These are phyloP conservation scores for Ctenochaetus hawaiiensis DNA, from an alignment of 2,797 vertebrate genomes.

Conservation along the genomic window DNA sequence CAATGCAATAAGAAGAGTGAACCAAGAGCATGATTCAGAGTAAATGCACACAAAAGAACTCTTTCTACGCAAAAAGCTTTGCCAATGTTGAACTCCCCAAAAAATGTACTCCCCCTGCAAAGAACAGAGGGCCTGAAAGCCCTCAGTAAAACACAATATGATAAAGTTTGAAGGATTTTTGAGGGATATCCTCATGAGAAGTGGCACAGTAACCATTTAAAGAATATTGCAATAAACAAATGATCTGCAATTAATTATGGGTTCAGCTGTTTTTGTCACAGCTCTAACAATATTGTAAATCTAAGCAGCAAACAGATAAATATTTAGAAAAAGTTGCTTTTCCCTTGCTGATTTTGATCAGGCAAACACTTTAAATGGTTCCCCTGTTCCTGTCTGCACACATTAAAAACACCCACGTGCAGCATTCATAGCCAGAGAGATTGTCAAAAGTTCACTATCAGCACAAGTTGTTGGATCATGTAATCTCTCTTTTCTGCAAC, in stretches of 20 bases:
- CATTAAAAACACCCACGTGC: constrained; percentile 32
- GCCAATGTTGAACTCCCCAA: not conserved
- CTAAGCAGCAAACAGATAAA: constrained; percentile 1
- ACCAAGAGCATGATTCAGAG: constrained; percentile 45
- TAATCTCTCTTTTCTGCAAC: constrained; percentile 20
- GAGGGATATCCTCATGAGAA: constrained; percentile 11
- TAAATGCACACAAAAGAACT: constrained; percentile 58
- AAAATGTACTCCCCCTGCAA: constrained; percentile 31
- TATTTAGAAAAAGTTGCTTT: constrained; percentile 5
- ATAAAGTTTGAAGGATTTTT: constrained; percentile 20
- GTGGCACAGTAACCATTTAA: not conserved
- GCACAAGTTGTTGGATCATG: constrained; percentile 30
- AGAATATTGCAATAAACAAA: constrained; percentile 5
- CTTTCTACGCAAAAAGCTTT: constrained; percentile 57
- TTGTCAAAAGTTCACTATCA: constrained; percentile 37
- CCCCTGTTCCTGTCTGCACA: constrained; percentile 29
- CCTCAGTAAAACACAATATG: constrained; percentile 7
- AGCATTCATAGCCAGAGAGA: constrained; percentile 16
- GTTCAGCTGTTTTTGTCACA: not conserved
- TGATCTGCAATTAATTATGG: constrained; percentile 3
- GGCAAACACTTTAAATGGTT: constrained; percentile 26
- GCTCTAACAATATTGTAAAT: not conserved
- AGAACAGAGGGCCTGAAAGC: constrained; percentile 27
- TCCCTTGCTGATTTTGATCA: constrained; percentile 26
- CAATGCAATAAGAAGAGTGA: constrained; percentile 35